A percentile compares a stretch with the other conserved stretches of the same genome.
Conservation (phyloP, 2,797 vertebrate species). For the Sebastes trivittatus region DNA sequence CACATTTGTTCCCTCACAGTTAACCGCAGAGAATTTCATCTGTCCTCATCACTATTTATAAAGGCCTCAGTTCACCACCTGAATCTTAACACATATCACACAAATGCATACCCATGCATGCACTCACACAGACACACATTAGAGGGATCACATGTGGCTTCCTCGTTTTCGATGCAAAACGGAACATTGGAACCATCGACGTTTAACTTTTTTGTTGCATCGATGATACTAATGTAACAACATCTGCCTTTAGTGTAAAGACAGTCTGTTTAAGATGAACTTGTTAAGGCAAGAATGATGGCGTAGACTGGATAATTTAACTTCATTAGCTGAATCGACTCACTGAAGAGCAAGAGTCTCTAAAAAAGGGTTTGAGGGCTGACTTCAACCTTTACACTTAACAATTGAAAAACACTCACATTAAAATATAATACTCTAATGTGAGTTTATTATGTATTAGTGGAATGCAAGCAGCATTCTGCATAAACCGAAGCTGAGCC, state of each 20-base stretch:
- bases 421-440: neutral
- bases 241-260: neutral
- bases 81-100: conserved; percentile 23
- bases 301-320: neutral
- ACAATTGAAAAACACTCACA: neutral
- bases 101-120: neutral
- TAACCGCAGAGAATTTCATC: conserved; percentile 40
- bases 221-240: neutral
- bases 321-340: neutral
- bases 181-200: neutral
- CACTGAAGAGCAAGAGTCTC: neutral
- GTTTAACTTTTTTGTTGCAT: neutral
- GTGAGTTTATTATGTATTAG: neutral
- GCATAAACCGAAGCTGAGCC: neutral
- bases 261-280: neutral
- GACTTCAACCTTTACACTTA: neutral
- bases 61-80: conserved; percentile 39
- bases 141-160: neutral
- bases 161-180: neutral
- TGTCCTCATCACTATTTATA: conserved; percentile 59
- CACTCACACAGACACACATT: neutral
- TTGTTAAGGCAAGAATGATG: neutral
- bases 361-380: neutral
- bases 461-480: neutral
- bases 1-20: conserved; percentile 41